Base-by-base conservation (phyloP, 1,140 invertebrate genomes). In the Teleopsis dalmanni region DNA sequence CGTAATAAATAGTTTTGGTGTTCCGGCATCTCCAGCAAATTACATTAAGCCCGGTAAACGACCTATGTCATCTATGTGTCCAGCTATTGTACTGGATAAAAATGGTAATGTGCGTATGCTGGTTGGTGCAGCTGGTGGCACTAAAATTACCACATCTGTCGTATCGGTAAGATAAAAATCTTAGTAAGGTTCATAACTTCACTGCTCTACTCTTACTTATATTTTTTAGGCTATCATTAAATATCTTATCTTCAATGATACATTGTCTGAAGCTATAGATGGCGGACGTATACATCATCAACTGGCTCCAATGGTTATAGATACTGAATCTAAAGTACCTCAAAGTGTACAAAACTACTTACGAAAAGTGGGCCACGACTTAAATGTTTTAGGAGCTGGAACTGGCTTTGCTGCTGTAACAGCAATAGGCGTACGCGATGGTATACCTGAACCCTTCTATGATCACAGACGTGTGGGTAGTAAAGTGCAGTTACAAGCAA, bases 51-150 rank as follows among this genome's bases (percentile, higher is more conserved):
- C 85, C 4, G 82, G 84, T 9, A 98, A 98, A 69, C 75, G 89
- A n/a, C 88, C 95, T 0, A 69, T 96, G 52, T 96, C 92, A 0
- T 96, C 94, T 2, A 97, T 96, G 90, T 81, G 78, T 60, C 95
- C 96, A 0, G 75, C 84, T 3, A 84, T 98, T 26, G 73, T 97
- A n/a, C 74, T 87, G 0, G 83, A 92, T 57, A 57, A 61, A n/a
- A 73, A 83, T 54, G 85, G 85, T 5, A 77, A 90, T 56, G 85
- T 87, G 0, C 80, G 78, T 54, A 72, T 95, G 60, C 83, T 93
- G 0, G 78, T 95, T 34, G 95, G 95, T 8, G 91, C 84, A 3
- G 85, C 93, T 23, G 95, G 95, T 44, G 95, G 95, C 5, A 89
- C 91, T 1, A 87, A 85, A 66, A 98, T 99, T 38, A 90, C 84